Evolutionary conservation across 2,888 invertebrate species (phyloP).

Genomic region (Scaptodrosophila latifasciaeformis): DNA sequence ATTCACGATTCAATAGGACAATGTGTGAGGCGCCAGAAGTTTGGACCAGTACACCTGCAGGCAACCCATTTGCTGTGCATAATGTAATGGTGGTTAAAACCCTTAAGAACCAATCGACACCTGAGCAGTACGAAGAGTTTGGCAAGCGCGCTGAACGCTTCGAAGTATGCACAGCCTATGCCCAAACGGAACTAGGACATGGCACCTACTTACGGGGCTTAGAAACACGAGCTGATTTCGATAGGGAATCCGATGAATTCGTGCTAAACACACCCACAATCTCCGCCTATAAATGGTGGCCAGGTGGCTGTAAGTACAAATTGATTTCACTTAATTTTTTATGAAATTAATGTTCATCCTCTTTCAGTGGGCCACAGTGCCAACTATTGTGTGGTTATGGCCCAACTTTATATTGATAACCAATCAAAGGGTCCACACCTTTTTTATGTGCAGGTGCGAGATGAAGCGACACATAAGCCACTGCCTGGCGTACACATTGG

Average conservation of each 20-base stretch:
- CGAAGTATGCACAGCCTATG: slow-evolving; percentile 93
- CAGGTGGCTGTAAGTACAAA: slow-evolving; percentile 88
- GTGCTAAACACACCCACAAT: slow-evolving; percentile 90
- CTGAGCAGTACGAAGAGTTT: slow-evolving; percentile 92
- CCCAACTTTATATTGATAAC: slow-evolving; percentile 89
- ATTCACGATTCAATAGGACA: slow-evolving; percentile 15
- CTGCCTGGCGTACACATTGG: slow-evolving; percentile 91
- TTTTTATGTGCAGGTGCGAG: slow-evolving; percentile 93
- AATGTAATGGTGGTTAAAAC: slow-evolving; percentile 93
- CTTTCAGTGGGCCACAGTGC: slow-evolving; percentile 90
- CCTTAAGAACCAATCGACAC: slow-evolving; percentile 88
- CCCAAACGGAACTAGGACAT: slow-evolving; percentile 97
- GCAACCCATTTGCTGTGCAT: slow-evolving; percentile 81
- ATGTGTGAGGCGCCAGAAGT: slow-evolving; percentile 40
- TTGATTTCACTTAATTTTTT: neutral
- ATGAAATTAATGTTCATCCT: neutral
- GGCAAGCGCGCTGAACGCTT: slow-evolving; percentile 86
- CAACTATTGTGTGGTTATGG: slow-evolving; percentile 93
- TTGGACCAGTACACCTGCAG: slow-evolving; percentile 51
- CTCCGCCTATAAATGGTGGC: slow-evolving; percentile 97
- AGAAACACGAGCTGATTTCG: slow-evolving; percentile 95
- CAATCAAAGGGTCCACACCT: slow-evolving; percentile 91
- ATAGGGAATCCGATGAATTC: slow-evolving; percentile 87
- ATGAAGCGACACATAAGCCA: slow-evolving; percentile 90
- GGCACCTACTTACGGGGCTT: slow-evolving; percentile 92